Evolutionary conservation across 2,888 invertebrate genomes (phyloP).

Genomic region (Syritta pipiens): DNA sequence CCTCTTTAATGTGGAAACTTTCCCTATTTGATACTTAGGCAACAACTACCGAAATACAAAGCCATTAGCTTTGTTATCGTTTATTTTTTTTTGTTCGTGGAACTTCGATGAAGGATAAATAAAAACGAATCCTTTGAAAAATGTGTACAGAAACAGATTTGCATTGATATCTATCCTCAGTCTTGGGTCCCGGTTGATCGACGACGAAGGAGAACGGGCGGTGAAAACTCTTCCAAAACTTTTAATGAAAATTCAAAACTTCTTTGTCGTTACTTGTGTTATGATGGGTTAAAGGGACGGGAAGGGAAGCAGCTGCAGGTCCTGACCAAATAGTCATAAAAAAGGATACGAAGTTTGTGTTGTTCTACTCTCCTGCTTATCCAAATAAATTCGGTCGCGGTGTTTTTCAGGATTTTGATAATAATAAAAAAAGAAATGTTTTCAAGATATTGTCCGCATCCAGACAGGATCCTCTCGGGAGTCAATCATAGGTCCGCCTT

Average conservation of each 20-base stretch:
- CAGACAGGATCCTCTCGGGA: neutral
- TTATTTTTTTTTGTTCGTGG: neutral
- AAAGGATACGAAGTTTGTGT: too few relatives aligned
- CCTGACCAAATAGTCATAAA: too few relatives aligned
- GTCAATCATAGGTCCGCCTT: too few relatives aligned
- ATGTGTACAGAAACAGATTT: constrained; percentile 25
- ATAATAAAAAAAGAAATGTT: neutral
- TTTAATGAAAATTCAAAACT: constrained; percentile 53
- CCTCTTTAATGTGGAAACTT: constrained; percentile 39
- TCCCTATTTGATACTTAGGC: constrained; percentile 30
- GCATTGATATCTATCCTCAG: constrained; percentile 8
- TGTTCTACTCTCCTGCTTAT: too few relatives aligned
- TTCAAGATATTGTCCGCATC: neutral
- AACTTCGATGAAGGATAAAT: neutral
- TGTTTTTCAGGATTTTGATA: neutral
- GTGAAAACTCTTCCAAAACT: constrained; percentile 10
- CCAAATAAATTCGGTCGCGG: constrained; percentile 21
- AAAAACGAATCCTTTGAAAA: neutral
- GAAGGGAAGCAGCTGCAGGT: too few relatives aligned
- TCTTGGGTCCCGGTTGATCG: too few relatives aligned
- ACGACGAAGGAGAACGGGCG: too few relatives aligned
- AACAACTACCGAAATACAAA: constrained; percentile 13
- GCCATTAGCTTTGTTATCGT: constrained; percentile 10
- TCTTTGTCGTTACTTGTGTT: too few relatives aligned
- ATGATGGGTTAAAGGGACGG: constrained; percentile 6